A percentile compares a stretch with the other conserved stretches of the same genome.
phyloP scores from a whole-genome alignment of 2,797 vertebrate species.

The Hybognathus amarus region DNA sequence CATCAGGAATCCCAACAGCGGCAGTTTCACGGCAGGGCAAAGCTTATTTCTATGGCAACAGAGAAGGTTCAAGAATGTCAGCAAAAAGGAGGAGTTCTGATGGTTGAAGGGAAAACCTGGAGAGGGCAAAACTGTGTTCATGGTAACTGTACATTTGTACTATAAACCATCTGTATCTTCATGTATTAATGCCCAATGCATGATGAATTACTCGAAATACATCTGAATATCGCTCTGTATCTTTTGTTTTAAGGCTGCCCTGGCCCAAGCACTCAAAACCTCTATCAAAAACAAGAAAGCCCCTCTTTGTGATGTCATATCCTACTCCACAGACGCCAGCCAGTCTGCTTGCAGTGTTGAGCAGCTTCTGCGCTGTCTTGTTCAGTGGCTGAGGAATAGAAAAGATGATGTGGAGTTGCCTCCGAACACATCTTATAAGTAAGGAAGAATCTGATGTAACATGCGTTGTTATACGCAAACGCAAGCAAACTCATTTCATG shows the following conservation, averaged over 20 bases:
- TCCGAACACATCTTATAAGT: slow-evolving; percentile 79
- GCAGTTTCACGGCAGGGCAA: slow-evolving; percentile 77
- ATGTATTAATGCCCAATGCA: not conserved
- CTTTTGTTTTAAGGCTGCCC: slow-evolving; percentile 76
- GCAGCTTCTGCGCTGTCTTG: slow-evolving; percentile 78
- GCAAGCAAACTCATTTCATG: slow-evolving; percentile 66
- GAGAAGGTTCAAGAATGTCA: slow-evolving; percentile 67
- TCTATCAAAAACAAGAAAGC: slow-evolving; percentile 56
- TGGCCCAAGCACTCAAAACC: slow-evolving; percentile 77
- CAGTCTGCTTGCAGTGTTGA: slow-evolving; percentile 78
- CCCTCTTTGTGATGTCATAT: slow-evolving; percentile 74
- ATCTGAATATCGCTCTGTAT: not conserved
- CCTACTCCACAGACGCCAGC: slow-evolving; percentile 83
- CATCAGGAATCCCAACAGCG: slow-evolving; percentile 77
- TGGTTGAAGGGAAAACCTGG: slow-evolving; percentile 80
- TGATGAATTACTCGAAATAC: not conserved
- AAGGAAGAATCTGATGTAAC: slow-evolving; percentile 3
- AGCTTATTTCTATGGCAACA: slow-evolving; percentile 68
- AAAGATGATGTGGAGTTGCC: slow-evolving; percentile 61
- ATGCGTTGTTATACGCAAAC: slow-evolving; percentile 40
- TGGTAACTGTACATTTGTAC: slow-evolving; percentile 74
- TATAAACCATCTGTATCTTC: not conserved
- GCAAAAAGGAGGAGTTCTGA: slow-evolving; percentile 73
- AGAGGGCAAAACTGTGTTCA: slow-evolving; percentile 87
- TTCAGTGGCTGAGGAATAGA: slow-evolving; percentile 71